A percentile compares a stretch with the other conserved stretches of the same genome.
phyloP scores from a whole-genome alignment of 2,888 invertebrate species.

The Slavum lentiscoides region DNA sequence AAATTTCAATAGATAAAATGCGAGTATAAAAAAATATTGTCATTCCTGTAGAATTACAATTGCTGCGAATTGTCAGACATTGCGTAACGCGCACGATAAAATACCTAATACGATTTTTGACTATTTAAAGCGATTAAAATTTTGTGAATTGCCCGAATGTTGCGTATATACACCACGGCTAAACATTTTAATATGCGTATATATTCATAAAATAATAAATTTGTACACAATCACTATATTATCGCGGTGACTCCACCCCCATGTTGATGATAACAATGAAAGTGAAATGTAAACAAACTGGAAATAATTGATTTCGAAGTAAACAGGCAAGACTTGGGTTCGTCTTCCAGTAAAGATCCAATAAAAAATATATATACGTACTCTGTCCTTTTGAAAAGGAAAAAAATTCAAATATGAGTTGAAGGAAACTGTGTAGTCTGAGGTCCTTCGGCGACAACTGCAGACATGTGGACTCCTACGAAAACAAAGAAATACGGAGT shows the following conservation, averaged over 20 bases:
- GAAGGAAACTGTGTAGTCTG: not conserved
- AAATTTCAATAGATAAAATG: no score
- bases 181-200: no score
- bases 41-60: no score
- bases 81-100: no score
- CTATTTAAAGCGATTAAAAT: no score
- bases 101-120: no score
- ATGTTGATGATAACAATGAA: conserved; percentile 9
- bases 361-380: not conserved
- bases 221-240: conserved; percentile 1
- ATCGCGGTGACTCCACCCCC: conserved; percentile 45
- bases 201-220: not conserved
- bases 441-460: not conserved
- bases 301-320: conserved; percentile 4
- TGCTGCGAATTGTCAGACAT: no score
- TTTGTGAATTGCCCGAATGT: no score
- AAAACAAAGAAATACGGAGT: conserved; percentile 71
- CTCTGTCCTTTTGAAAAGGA: not conserved
- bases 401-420: conserved; percentile 3
- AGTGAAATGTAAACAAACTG: conserved; percentile 44
- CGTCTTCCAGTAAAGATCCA: not conserved
- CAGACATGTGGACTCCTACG: conserved; percentile 72
- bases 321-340: not conserved
- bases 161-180: no score
- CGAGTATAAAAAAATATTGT: no score